Conservation (phyloP, 2,113 vertebrate genomes). For the Melanerpes aurifrons region DNA sequence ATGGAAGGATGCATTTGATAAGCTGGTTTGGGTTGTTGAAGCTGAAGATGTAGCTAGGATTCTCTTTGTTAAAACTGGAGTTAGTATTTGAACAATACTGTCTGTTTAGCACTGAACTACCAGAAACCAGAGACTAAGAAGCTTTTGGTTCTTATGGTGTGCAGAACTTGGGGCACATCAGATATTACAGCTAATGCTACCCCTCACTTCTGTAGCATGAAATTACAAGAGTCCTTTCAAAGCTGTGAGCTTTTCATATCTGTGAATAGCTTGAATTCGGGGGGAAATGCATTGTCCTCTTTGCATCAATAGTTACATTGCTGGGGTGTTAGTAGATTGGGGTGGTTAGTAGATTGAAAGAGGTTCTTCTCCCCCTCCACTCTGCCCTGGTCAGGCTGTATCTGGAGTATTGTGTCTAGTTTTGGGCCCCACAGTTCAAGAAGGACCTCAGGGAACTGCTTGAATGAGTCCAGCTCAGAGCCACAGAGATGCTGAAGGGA, state of each 20-base stretch:
- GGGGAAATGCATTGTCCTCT: not conserved
- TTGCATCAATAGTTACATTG: not conserved
- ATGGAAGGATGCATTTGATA: not conserved
- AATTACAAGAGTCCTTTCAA: not conserved
- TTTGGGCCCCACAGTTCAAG: too few relatives aligned
- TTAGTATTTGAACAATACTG: not conserved
- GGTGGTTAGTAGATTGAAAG: too few relatives aligned
- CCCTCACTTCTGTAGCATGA: not conserved
- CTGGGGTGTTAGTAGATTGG: too few relatives aligned
- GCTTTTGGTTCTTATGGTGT: not conserved
- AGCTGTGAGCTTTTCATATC: not conserved
- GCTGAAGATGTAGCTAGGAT: not conserved
- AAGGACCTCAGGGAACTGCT: too few relatives aligned
- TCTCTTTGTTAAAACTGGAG: not conserved
- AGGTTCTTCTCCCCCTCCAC: too few relatives aligned
- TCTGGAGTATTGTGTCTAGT: too few relatives aligned
- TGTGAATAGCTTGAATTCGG: not conserved
- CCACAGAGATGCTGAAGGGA: too few relatives aligned
- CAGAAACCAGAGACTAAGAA: not conserved
- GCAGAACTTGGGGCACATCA: not conserved
- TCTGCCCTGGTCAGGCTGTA: too few relatives aligned
- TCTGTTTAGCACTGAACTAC: not conserved
- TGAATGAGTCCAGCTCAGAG: too few relatives aligned
- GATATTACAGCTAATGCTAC: not conserved
- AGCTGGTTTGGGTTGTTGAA: not conserved